A percentile compares a stretch with the other conserved stretches of the same genome.
Conservation (phyloP, 2,888 invertebrate genomes). For the Tubulanus polymorphus region DNA sequence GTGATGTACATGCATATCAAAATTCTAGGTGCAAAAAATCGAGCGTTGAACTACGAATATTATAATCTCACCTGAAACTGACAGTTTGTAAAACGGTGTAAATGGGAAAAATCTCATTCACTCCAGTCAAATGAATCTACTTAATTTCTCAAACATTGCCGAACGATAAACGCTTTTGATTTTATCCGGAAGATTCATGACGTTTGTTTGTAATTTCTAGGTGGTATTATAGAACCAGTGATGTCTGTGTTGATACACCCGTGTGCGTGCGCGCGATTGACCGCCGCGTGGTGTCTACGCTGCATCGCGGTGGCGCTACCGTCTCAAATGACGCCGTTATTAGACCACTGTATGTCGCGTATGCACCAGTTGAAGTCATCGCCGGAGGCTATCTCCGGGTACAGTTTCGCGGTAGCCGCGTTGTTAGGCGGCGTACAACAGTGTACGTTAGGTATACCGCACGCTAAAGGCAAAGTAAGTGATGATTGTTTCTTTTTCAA, state of each 20-base stretch:
- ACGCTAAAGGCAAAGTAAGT: constrained; percentile 87
- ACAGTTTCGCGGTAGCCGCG: constrained; percentile 89
- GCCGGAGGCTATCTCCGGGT: constrained; percentile 67
- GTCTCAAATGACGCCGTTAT: constrained; percentile 86
- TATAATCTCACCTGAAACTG: too few species aligned
- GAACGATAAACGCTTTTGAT: too few species aligned
- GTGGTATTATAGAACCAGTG: constrained; percentile 72
- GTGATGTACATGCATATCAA: too few species aligned
- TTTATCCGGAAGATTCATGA: background rate
- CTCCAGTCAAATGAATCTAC: too few species aligned
- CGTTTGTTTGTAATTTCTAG: constrained; percentile 19
- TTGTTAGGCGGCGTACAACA: constrained; percentile 80
- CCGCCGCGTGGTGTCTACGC: constrained; percentile 91
- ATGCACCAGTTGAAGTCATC: constrained; percentile 73
- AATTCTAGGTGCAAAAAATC: too few species aligned
- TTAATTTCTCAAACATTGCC: too few species aligned
- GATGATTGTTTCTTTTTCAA: too few species aligned
- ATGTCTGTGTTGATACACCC: constrained; percentile 87
- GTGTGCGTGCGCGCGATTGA: constrained; percentile 84
- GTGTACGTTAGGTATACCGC: constrained; percentile 73
- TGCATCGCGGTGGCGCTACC: constrained; percentile 92
- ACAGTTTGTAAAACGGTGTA: too few species aligned
- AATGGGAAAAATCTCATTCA: too few species aligned
- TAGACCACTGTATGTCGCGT: constrained; percentile 64
- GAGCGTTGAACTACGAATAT: too few species aligned